Base-by-base conservation (phyloP, 2,797 vertebrate species). In the Luscinia luscinia region DNA sequence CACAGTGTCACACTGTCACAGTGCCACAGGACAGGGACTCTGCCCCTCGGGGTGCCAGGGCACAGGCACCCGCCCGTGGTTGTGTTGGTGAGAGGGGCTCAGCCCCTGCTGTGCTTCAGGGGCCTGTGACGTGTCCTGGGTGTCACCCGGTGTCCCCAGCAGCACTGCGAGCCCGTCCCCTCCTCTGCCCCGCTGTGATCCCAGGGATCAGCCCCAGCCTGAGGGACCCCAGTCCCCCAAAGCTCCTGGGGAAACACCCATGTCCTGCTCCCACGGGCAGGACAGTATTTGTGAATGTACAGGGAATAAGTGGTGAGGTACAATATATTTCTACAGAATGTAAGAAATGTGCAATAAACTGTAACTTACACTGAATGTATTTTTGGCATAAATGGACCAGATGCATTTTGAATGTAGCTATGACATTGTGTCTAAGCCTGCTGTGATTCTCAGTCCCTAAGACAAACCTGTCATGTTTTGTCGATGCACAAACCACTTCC, bases 271-370 rank as follows among this genome's bases (percentile, higher is more conserved):
- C 4, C 36, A 55, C 1, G 55, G 87, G 87, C 36, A 87, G 69
- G 77, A 40, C 69, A 27, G 22, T 43, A 32, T 43, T 64, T 45
- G 46, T 36, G 84, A 85, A 82, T 91, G 93, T 87, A 48, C 4
- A 46, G 70, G 77, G 32, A 70, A 40, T 14, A 30, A 64, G 34
- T 84, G 34, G 80, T 27, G 86, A 91, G 87, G 92, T 90, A 94
- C 91, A n/a, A 28, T 84, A 28, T 62, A 59, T 89, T 95, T 95
- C 91, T 95, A 55, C 54, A 38, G 78, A 82, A 94, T 86, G 73
- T 40, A n/a, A 85, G 66, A 94, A 87, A 92, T 34, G 92, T 96
- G 88, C 91, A 97, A 97, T 97, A 97, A 96, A 64, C 90, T 80
- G 48, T 94, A 94, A 95, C 41, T 86, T 52, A 78, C 41, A 61